Percentiles rank a stretch among this genome's conserved stretches.
Evolutionary conservation across 2,113 vertebrate genomes (phyloP).

Genomic region (Otocyon megalotis): DNA sequence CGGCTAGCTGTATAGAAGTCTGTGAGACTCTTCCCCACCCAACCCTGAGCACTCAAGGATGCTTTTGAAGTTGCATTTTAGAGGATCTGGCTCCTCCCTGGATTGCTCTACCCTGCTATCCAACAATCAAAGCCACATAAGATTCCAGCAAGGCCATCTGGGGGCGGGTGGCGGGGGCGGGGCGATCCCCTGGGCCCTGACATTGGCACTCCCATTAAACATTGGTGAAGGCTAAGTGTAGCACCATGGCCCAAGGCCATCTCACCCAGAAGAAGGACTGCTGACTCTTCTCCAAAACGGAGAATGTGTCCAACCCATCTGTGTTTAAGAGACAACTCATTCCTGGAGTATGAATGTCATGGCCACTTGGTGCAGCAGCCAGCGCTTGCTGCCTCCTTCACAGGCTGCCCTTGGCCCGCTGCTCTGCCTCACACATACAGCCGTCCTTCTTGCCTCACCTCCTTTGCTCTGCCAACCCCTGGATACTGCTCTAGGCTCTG

Average conservation of each 20-base stretch:
- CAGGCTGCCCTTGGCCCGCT: not conserved
- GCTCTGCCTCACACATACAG: fast-evolving
- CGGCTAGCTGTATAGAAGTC: not conserved
- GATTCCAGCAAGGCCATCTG: not conserved
- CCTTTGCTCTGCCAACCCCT: fast-evolving
- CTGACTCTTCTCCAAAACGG: not conserved
- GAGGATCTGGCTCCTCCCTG: not conserved
- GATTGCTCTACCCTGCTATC: not conserved
- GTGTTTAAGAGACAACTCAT: not conserved
- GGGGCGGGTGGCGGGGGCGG: no score
- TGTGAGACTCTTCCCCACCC: not conserved
- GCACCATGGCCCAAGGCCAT: not conserved
- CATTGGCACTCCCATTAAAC: no score
- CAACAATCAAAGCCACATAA: not conserved
- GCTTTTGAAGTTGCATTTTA: not conserved
- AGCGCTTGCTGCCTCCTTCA: not conserved
- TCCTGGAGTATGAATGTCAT: fast-evolving
- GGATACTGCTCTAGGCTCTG: not conserved
- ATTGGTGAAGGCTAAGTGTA: not conserved
- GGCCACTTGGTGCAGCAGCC: not conserved
- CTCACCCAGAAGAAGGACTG: not conserved
- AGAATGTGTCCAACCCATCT: not conserved
- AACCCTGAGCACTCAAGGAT: not conserved
- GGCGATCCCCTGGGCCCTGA: not conserved
- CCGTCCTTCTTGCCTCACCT: not conserved